Evolutionary conservation across 2,797 vertebrate species (phyloP).

Genomic region (Jordanella pulchra): DNA sequence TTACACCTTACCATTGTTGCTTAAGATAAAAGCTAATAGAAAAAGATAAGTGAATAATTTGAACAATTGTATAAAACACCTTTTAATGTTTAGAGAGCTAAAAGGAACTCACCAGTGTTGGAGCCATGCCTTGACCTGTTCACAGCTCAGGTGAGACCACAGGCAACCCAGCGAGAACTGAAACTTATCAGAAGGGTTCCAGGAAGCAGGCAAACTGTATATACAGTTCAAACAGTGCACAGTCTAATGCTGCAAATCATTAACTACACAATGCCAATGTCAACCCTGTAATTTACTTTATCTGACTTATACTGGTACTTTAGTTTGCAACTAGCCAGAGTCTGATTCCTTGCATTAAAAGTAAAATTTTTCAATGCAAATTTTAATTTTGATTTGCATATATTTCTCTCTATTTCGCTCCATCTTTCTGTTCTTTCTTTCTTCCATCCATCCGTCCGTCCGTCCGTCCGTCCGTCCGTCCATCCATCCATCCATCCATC

Average conservation of each 20-base stretch:
- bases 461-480: no score
- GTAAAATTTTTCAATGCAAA: no score
- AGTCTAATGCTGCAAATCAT: neutral
- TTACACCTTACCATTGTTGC: neutral
- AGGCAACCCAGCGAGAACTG: neutral
- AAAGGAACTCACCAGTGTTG: neutral
- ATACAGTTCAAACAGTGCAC: neutral
- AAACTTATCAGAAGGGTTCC: neutral
- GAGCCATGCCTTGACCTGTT: neutral
- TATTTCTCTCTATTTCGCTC: no score
- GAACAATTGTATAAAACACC: neutral
- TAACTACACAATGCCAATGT: neutral
- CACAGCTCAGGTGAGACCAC: neutral
- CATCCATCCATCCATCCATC: no score
- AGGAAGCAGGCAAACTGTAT: neutral
- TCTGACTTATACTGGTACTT: no score
- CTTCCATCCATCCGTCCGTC: no score
- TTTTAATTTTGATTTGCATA: no score
- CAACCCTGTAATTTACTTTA: neutral
- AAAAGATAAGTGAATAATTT: neutral
- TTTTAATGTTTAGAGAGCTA: neutral
- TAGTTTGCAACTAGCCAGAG: no score
- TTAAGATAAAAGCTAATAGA: neutral
- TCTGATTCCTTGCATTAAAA: no score
- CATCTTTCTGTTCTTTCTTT: no score